Conservation (phyloP, 2,888 invertebrate species). For the Clanis bilineata region DNA sequence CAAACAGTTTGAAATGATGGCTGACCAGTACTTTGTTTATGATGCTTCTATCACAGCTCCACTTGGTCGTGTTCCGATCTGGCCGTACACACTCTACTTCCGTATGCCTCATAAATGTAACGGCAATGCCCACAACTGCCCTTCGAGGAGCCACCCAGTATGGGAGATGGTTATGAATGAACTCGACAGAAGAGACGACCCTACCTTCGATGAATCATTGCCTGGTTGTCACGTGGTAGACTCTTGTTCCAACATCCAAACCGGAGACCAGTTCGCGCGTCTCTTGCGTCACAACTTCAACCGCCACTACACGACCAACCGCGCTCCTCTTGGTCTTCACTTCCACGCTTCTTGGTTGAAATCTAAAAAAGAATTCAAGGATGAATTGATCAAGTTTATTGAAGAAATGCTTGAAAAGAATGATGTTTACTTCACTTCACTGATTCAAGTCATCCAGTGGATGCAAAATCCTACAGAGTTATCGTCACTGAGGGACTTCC, state of each 20-base stretch:
- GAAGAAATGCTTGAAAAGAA: constrained; percentile 94
- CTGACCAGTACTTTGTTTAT: constrained; percentile 96
- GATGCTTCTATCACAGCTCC: constrained; percentile 97
- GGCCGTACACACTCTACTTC: constrained; percentile 99
- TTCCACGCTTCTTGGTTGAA: constrained; percentile 98
- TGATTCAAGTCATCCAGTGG: constrained; percentile 96
- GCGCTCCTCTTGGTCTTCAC: constrained; percentile 95
- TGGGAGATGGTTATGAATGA: constrained; percentile 99
- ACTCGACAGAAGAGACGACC: constrained; percentile 95
- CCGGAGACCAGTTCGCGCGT: constrained; percentile 94
- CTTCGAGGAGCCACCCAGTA: constrained; percentile 93
- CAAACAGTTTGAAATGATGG: constrained; percentile 98
- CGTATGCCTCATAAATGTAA: constrained; percentile 98
- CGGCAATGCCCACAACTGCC: constrained; percentile 96
- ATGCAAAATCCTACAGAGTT: constrained; percentile 97
- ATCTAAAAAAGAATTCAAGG: constrained; percentile 95
- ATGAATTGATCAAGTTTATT: constrained; percentile 95
- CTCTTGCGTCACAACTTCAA: constrained; percentile 97
- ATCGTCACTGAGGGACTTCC: constrained; percentile 93
- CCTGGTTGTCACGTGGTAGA: constrained; percentile 98
- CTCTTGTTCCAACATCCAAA: constrained; percentile 95
- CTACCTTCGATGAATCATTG: constrained; percentile 95
- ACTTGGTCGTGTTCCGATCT: constrained; percentile 93
- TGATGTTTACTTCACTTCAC: constrained; percentile 96
- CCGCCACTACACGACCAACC: constrained; percentile 95